Percentiles rank a stretch among this genome's conserved stretches.
Conservation (phyloP, 2,888 invertebrate species). For the Drosophila paramelanica region DNA sequence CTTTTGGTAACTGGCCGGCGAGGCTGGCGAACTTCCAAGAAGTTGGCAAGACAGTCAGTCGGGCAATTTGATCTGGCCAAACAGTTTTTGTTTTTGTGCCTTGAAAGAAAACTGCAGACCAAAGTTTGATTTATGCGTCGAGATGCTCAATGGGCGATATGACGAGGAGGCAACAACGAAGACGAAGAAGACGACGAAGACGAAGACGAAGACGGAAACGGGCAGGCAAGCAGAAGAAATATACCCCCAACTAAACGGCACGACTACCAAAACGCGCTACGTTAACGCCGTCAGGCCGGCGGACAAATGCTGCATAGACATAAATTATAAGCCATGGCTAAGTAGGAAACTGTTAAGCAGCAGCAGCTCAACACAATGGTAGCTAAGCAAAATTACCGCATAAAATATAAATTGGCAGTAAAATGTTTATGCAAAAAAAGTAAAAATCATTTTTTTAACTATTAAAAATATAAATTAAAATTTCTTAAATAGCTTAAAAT, state of each 20-base stretch:
- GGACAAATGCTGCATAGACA: slow-evolving; percentile 61
- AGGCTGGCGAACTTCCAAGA: slow-evolving; percentile 63
- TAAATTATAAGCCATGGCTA: slow-evolving; percentile 77
- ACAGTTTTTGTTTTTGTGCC: slow-evolving; percentile 29
- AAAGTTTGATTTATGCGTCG: slow-evolving; percentile 79
- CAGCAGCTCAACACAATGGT: slow-evolving; percentile 55
- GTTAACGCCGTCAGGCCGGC: slow-evolving; percentile 38
- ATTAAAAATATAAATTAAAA: no score
- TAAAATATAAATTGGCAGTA: not conserved
- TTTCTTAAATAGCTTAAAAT: not conserved
- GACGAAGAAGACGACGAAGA: not conserved
- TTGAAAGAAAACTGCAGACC: slow-evolving; percentile 64
- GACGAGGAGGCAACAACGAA: slow-evolving; percentile 6
- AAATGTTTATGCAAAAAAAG: slow-evolving; percentile 1
- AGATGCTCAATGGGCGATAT: slow-evolving; percentile 73
- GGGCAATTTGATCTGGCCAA: slow-evolving; percentile 65
- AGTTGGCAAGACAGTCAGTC: slow-evolving; percentile 43
- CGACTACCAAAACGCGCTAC: slow-evolving; percentile 70
- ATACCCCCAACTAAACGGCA: slow-evolving; percentile 63
- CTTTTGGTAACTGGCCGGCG: slow-evolving; percentile 3
- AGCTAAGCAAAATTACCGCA: slow-evolving; percentile 18
- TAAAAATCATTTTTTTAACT: no score
- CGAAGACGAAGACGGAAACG: not conserved
- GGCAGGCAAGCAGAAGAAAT: slow-evolving; percentile 25
- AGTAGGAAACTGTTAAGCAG: slow-evolving; percentile 69